Conservation (phyloP, 2,113 vertebrate genomes). For the Nematolebias whitei region DNA sequence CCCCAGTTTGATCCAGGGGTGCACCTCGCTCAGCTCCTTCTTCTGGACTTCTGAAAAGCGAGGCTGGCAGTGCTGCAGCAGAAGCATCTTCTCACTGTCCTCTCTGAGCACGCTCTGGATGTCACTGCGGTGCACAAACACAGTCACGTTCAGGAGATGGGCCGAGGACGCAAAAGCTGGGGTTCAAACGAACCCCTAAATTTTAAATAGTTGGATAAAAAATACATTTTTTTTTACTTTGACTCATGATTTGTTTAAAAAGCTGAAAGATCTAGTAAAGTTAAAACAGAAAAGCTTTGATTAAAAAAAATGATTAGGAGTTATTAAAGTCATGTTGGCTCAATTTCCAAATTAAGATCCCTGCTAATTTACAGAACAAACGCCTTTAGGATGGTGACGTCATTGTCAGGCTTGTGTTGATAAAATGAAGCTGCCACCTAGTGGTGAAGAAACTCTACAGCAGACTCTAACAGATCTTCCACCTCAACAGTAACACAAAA, state of each 20-base stretch:
- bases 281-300: no score
- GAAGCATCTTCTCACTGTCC: conserved; percentile 86
- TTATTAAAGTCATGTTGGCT: no score
- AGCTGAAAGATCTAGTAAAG: no score
- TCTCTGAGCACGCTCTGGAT: conserved; percentile 83
- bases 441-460: conserved; percentile 34
- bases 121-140: conserved; percentile 65
- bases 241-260: no score
- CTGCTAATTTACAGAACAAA: no score
- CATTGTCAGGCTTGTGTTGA: neutral
- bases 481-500: neutral
- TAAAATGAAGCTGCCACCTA: conserved; percentile 24
- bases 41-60: conserved; percentile 87
- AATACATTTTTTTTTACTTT: no score
- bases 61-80: conserved; percentile 88
- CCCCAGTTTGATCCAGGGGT: conserved; percentile 89
- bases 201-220: no score
- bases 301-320: no score
- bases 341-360: no score
- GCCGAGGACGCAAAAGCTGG: neutral
- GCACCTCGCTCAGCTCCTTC: conserved; percentile 87
- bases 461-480: neutral
- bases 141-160: neutral
- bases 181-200: neutral
- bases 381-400: no score